A percentile compares a stretch with the other conserved stretches of the same genome.
Conservation (phyloP, 1,140 invertebrate species). For the Musca vetustissima region DNA sequence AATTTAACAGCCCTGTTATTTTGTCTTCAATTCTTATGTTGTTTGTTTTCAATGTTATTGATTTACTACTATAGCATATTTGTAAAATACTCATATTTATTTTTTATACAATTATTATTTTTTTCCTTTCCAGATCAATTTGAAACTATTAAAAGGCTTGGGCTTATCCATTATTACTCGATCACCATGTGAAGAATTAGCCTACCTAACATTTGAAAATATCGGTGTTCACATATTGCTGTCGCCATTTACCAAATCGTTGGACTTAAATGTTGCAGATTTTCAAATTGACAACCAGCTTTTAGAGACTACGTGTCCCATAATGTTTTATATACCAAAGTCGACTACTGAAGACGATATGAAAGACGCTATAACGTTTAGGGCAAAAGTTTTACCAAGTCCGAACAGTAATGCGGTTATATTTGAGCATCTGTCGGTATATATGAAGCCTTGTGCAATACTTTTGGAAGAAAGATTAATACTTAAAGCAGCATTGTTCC, state of each 20-base stretch:
- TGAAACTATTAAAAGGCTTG: conserved; percentile 61
- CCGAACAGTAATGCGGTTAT: conserved; percentile 75
- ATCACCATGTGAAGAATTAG: conserved; percentile 78
- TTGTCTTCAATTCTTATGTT: too few species aligned
- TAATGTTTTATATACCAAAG: conserved; percentile 73
- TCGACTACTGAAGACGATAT: conserved; percentile 47
- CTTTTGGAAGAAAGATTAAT: conserved; percentile 87
- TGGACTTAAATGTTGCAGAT: conserved; percentile 74
- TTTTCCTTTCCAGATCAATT: conserved; percentile 41
- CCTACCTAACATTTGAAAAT: conserved; percentile 76
- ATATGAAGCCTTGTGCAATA: conserved; percentile 80
- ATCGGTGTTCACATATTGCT: conserved; percentile 70
- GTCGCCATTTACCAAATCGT: conserved; percentile 61
- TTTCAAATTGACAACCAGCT: conserved; percentile 93
- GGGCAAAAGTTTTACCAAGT: conserved; percentile 68
- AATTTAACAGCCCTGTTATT: too few species aligned
- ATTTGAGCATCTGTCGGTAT: conserved; percentile 78
- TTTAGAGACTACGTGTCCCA: conserved; percentile 79
- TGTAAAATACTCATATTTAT: too few species aligned
- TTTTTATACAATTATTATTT: background rate
- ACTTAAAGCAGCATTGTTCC: conserved; percentile 77
- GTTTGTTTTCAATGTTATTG: too few species aligned
- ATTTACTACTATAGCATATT: too few species aligned
- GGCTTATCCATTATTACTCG: conserved; percentile 84
- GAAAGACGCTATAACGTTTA: conserved; percentile 67